phyloP scores from a whole-genome alignment of 2,113 vertebrate genomes.

The Aphelocoma coerulescens region DNA sequence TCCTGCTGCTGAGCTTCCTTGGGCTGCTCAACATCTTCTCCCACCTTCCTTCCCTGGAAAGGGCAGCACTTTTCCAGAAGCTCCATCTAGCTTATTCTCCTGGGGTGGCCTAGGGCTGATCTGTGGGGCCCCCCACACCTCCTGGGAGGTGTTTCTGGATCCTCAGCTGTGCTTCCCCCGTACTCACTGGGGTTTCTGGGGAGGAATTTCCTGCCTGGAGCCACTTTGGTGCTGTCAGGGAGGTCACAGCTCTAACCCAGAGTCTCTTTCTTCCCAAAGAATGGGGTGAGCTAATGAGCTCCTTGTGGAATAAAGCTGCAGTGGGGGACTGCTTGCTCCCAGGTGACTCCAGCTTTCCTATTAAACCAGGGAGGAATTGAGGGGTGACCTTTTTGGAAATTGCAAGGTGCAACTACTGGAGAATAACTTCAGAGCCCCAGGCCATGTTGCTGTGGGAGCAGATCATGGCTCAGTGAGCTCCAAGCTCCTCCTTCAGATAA shows the following conservation, averaged over 20 bases:
- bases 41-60: background rate
- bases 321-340: background rate
- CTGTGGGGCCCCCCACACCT: background rate
- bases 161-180: accelerated
- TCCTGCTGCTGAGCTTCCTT: background rate
- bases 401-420: background rate
- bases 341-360: background rate
- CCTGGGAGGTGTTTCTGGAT: background rate
- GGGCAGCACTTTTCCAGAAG: background rate
- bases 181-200: background rate
- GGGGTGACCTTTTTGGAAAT: background rate
- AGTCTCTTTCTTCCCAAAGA: background rate
- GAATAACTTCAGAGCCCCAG: background rate
- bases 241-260: background rate
- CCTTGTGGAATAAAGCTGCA: background rate
- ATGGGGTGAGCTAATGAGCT: background rate
- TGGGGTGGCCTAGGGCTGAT: background rate
- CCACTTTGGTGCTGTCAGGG: background rate
- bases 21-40: background rate
- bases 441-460: background rate
- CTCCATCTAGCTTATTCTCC: background rate
- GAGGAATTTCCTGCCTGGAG: background rate
- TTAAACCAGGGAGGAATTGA: background rate
- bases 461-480: background rate
- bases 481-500: background rate